Percentiles rank a stretch among this genome's conserved stretches.
Evolutionary conservation across 2,113 vertebrate species (phyloP).

Genomic region (Gnathochromis pfefferi): DNA sequence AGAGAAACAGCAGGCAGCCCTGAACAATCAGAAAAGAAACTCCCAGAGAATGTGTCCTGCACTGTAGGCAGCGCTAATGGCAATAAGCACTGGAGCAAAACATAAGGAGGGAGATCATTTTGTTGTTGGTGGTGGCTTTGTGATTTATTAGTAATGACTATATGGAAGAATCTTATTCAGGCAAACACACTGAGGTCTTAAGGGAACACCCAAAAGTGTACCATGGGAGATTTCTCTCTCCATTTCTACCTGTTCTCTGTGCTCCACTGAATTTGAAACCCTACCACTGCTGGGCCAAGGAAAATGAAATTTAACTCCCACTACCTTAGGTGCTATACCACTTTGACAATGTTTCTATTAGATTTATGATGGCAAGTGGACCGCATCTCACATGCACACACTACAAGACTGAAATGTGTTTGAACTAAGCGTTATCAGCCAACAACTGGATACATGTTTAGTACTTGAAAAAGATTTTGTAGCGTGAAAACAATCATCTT

Average conservation of each 20-base stretch:
- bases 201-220: background rate
- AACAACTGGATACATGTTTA: background rate
- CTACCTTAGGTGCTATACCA: background rate
- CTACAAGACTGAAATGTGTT: background rate
- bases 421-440: background rate
- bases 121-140: background rate
- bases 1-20: background rate
- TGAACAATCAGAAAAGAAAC: background rate
- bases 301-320: conserved; percentile 37
- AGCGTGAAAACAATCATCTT: background rate
- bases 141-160: conserved; percentile 1
- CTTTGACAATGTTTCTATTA: background rate
- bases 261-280: background rate
- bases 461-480: background rate
- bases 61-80: conserved; percentile 8
- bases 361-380: background rate
- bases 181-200: background rate
- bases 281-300: background rate
- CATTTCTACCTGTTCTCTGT: background rate
- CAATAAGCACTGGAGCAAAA: conserved; percentile 12
- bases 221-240: background rate
- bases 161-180: background rate
- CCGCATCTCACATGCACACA: background rate
- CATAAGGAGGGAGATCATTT: background rate
- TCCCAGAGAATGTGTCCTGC: background rate